These are phyloP conservation scores for Pinctada fucata DNA, from an alignment of 2,888 invertebrate species.

Conservation along the genomic window DNA sequence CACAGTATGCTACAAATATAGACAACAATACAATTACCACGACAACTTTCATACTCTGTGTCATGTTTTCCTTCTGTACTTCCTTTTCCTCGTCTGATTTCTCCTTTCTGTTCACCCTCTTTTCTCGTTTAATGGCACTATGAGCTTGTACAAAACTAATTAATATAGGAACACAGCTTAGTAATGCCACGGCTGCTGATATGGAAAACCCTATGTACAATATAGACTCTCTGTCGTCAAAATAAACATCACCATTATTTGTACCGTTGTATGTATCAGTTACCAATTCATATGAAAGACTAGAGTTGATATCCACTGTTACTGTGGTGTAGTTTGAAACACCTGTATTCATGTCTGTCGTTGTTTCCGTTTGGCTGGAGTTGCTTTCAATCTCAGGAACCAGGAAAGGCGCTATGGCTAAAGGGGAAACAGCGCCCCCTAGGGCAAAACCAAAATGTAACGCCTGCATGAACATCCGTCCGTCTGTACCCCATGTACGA, in stretches of 20 bases:
- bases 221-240: constrained; percentile 2
- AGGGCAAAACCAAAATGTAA: constrained; percentile 77
- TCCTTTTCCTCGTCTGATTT: not conserved
- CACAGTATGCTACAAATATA: constrained; percentile 57
- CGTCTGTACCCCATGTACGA: constrained; percentile 70
- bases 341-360: constrained; percentile 1
- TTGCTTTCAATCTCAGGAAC: constrained; percentile 32
- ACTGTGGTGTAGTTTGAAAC: not conserved
- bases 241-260: not conserved
- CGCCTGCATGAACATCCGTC: constrained; percentile 77
- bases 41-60: constrained; percentile 28
- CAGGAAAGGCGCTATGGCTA: constrained; percentile 77
- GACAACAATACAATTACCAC: constrained; percentile 41
- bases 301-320: too few relatives aligned
- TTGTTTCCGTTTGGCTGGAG: not conserved
- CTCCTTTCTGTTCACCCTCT: constrained; percentile 38
- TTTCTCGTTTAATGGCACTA: too few relatives aligned
- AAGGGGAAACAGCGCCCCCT: constrained; percentile 77
- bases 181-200: constrained; percentile 39
- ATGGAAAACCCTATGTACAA: constrained; percentile 46
- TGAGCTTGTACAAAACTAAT: not conserved
- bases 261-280: not conserved
- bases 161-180: constrained; percentile 48
- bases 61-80: constrained; percentile 18
- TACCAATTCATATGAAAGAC: too few relatives aligned